Conservation (phyloP, 2,888 invertebrate species). For the Empis stercorea region DNA sequence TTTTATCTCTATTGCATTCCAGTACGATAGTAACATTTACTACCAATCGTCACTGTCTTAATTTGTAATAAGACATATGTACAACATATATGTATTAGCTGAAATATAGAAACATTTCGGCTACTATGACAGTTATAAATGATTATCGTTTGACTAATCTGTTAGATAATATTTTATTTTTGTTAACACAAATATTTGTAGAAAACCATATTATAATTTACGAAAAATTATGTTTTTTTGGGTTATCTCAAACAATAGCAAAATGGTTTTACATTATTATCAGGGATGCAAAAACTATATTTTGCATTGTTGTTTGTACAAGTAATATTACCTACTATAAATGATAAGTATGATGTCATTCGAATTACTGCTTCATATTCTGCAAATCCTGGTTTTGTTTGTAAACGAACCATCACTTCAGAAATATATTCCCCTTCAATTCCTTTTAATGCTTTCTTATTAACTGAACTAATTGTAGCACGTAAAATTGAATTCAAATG, state of each 20-base stretch:
- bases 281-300: conserved; percentile 63
- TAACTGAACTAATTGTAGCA: conserved; percentile 46
- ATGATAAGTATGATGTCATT: conserved; percentile 27
- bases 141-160: no score
- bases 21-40: no score
- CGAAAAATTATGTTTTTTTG: no score
- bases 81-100: no score
- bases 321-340: conserved; percentile 52
- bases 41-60: no score
- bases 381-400: conserved; percentile 41
- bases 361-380: conserved; percentile 67
- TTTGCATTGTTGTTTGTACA: conserved; percentile 68
- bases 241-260: conserved; percentile 47
- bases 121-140: no score
- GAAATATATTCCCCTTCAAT: conserved; percentile 26
- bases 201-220: no score
- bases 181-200: no score
- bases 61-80: no score
- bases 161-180: no score
- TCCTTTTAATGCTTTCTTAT: conserved; percentile 28
- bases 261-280: conserved; percentile 62
- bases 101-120: no score
- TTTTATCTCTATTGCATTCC: no score
- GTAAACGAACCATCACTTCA: conserved; percentile 36
- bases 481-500: conserved; percentile 47